These are phyloP conservation scores for Morpho helenor DNA, from an alignment of 2,888 invertebrate species.

Conservation along the genomic window DNA sequence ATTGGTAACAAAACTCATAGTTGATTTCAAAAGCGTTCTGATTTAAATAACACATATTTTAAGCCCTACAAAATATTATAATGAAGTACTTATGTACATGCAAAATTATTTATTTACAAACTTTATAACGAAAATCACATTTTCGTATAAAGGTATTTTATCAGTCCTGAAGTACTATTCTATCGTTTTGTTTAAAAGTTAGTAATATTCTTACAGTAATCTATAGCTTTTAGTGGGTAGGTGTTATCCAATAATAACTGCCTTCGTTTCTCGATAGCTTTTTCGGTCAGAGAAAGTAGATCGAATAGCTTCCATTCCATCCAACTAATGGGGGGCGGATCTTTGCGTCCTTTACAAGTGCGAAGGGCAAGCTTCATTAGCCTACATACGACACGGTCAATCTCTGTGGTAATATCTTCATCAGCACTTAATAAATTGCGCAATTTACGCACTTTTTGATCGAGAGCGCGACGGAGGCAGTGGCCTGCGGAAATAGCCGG, in stretches of 20 bases:
- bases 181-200: neutral
- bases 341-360: constrained; percentile 38
- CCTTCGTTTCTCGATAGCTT: constrained; percentile 53
- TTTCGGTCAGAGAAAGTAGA: constrained; percentile 59
- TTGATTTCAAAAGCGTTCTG: no score
- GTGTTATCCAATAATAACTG: constrained; percentile 38
- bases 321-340: constrained; percentile 53
- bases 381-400: constrained; percentile 57
- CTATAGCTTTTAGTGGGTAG: constrained; percentile 41
- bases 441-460: constrained; percentile 55
- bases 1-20: neutral
- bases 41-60: no score
- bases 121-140: no score
- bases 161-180: no score
- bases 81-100: no score
- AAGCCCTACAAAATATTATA: no score
- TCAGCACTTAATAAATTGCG: constrained; percentile 51
- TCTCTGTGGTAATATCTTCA: constrained; percentile 55
- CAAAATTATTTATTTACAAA: no score
- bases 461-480: constrained; percentile 52
- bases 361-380: constrained; percentile 59
- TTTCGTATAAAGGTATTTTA: no score
- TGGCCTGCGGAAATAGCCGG: constrained; percentile 38
- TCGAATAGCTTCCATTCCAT: constrained; percentile 63
- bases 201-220: constrained; percentile 38